Evolutionary conservation across 2,888 invertebrate species (phyloP), one percentile per base, ranked within the genome.

Genomic region (Sarcophaga rosellei): DNA sequence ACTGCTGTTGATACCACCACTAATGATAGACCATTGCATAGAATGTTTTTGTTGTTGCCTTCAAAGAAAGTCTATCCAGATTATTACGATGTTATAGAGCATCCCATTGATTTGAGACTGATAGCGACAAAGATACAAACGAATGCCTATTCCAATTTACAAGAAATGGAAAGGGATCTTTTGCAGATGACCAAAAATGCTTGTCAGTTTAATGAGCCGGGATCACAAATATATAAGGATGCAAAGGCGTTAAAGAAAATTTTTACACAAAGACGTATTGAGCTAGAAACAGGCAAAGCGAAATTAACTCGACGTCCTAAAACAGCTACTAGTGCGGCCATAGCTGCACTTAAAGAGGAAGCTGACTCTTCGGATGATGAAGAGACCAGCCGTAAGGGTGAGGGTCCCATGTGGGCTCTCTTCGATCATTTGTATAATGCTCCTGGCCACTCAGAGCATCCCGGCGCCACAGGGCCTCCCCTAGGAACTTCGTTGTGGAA

Each of bases 141-240:
- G 81, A 96, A 95, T 76, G 96, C 96, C 78, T 99, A 99, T 91
- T 94, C 94, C 0, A 95, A 94, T 87, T 92, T 99, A 57, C 94
- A 94, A 68, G 98, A 98, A 79, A 94, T 99, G 94, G 99, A 99
- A 92, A 96, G 96, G 87, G 99, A 99, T 94, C 93, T 99, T 61
- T 93, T 96, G 88, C 94, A 97, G 76, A 97, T 99, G 97, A 97
- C 97, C 70, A 96, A 97, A 88, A 99, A 99, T 93, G 99, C 99
- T 0, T 99, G 98, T 92, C 94, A 96, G 21, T 99, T 98, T 91
- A 99, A 99, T 92, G 99, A 99, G 91, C 98, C 99, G 0, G 98
- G 98, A 3, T 99, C 99, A 17, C 96, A 97, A 92, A 99, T 99
- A 89, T 99, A 98, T 92, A 98, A 98, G 93, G 98, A 99, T 93